Conservation (phyloP, 2,797 vertebrate genomes). For the Pristis pectinata region DNA sequence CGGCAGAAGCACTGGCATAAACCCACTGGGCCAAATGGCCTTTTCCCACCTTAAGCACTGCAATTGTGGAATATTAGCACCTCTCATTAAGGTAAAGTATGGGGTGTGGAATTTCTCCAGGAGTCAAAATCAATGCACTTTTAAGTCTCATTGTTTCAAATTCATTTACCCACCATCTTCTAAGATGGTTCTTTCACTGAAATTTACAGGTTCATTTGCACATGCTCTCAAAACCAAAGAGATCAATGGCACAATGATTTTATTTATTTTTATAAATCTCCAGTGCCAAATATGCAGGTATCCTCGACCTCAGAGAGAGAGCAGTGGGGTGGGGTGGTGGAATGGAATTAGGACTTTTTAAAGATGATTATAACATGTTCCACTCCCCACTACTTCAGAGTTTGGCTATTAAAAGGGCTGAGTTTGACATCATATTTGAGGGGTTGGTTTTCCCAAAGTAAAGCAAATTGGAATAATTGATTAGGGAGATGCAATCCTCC, state of each 20-base stretch:
- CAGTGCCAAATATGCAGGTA: background rate
- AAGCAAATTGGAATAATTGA: background rate
- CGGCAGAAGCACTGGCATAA: background rate
- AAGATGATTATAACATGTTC: background rate
- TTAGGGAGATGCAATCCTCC: background rate
- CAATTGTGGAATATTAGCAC: background rate
- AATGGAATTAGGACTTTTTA: background rate
- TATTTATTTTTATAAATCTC: background rate
- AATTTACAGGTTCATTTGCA: background rate
- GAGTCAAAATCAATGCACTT: background rate
- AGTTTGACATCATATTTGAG: background rate
- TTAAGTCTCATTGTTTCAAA: background rate
- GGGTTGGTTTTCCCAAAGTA: too few species aligned
- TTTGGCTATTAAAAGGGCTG: background rate
- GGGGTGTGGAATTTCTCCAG: background rate
- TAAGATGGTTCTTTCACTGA: background rate
- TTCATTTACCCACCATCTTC: background rate
- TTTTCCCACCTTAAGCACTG: background rate
- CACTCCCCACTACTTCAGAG: background rate
- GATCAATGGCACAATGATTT: background rate
- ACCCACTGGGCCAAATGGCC: background rate
- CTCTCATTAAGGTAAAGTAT: background rate
- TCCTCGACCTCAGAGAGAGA: background rate
- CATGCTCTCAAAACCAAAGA: background rate
- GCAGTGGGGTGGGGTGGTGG: too few species aligned